Conservation (phyloP, 2,888 invertebrate genomes). For the Leptura quadrifasciata region DNA sequence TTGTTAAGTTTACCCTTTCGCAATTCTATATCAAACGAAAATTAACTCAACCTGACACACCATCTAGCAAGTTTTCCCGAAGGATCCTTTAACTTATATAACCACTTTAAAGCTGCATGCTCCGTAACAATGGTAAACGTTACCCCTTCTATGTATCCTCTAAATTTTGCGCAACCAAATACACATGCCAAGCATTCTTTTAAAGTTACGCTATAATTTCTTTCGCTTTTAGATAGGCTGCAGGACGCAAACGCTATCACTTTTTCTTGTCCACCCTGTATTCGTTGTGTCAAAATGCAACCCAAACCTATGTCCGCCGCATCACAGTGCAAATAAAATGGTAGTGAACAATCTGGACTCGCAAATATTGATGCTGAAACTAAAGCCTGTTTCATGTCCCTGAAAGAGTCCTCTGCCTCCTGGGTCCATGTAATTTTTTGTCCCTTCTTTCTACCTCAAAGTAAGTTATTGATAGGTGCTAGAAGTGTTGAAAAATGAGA, state of each 20-base stretch:
- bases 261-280: slow-evolving; percentile 43
- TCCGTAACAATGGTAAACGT: neutral
- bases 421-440: slow-evolving; percentile 54
- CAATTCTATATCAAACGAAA: slow-evolving; percentile 20
- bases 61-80: slow-evolving; percentile 24
- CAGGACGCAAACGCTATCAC: slow-evolving; percentile 45
- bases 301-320: slow-evolving; percentile 60
- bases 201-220: neutral
- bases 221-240: slow-evolving; percentile 38
- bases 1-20: no score
- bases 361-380: slow-evolving; percentile 53
- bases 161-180: no score
- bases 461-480: no score
- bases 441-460: slow-evolving; percentile 40
- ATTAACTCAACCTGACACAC: slow-evolving; percentile 25
- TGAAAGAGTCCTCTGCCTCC: slow-evolving; percentile 48
- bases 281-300: slow-evolving; percentile 56
- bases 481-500: no score
- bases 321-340: slow-evolving; percentile 58
- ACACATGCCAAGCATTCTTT: neutral
- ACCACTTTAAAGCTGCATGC: no score
- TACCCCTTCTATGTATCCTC: neutral
- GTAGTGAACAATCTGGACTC: slow-evolving; percentile 53
- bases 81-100: no score
- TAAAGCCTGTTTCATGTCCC: slow-evolving; percentile 53